phyloP scores from a whole-genome alignment of 2,797 vertebrate species.

The Myiotriccus ornatus region DNA sequence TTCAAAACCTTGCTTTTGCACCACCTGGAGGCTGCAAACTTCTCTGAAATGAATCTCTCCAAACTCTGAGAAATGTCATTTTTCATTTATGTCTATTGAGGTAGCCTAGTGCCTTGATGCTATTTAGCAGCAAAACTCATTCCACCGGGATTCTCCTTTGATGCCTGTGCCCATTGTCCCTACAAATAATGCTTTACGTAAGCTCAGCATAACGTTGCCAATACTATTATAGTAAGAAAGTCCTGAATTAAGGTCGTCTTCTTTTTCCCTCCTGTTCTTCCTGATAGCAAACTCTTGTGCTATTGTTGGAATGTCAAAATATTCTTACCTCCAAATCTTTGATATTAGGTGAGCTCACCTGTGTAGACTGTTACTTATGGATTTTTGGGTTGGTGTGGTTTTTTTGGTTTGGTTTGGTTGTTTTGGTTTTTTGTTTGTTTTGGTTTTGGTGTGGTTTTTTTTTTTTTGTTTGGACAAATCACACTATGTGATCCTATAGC shows the following conservation, averaged over 20 bases:
- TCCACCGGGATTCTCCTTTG: neutral
- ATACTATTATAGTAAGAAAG: neutral
- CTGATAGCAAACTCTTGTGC: neutral
- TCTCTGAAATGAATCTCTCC: neutral
- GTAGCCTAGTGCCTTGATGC: neutral
- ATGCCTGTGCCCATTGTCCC: neutral
- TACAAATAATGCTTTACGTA: neutral
- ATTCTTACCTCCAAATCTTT: neutral
- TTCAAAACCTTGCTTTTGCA: slow-evolving; percentile 3
- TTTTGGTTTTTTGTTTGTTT: too few relatives aligned
- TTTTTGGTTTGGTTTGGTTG: too few relatives aligned
- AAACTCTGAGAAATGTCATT: neutral
- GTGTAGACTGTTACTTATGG: neutral
- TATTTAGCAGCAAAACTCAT: neutral
- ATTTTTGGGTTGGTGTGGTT: neutral
- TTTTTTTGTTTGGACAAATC: neutral
- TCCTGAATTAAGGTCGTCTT: neutral
- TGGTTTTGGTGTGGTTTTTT: too few relatives aligned
- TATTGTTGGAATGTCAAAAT: neutral
- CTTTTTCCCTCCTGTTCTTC: neutral
- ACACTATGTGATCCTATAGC: neutral
- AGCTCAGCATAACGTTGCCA: neutral
- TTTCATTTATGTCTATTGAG: neutral
- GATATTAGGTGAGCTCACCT: neutral
- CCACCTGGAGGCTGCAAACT: neutral